Evolutionary conservation across 2,888 invertebrate genomes (phyloP).

Genomic region (Caenorhabditis uteleia): DNA sequence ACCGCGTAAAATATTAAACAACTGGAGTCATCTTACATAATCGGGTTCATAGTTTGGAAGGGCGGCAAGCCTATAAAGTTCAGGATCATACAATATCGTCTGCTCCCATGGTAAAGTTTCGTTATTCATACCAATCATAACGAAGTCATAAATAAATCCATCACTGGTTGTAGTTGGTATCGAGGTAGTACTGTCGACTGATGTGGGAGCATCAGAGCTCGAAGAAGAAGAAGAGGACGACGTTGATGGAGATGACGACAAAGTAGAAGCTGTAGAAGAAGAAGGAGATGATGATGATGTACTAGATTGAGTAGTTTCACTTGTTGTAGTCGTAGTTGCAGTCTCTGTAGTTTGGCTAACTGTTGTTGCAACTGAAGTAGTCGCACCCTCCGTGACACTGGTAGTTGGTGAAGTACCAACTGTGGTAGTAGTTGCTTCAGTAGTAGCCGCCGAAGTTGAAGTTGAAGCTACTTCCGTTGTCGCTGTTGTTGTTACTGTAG

Average conservation of each 20-base stretch:
- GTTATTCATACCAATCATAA: conserved; percentile 5
- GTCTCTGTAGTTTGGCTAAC: too few species aligned
- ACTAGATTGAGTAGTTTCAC: not conserved
- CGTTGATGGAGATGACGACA: conserved; percentile 5
- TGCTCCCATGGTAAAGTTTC: conserved; percentile 8
- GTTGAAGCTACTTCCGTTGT: too few species aligned
- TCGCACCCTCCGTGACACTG: too few species aligned
- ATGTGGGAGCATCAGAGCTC: not conserved
- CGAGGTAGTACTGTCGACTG: not conserved
- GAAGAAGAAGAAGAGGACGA: conserved; percentile 2
- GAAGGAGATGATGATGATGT: conserved; percentile 1
- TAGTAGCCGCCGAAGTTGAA: not conserved
- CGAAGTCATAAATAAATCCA: conserved; percentile 20
- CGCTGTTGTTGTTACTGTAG: too few species aligned
- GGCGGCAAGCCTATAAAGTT: conserved; percentile 4
- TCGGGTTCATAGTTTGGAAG: conserved; percentile 2
- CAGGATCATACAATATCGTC: conserved; percentile 2
- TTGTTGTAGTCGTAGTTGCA: conserved; percentile 2
- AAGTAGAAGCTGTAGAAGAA: conserved; percentile 5
- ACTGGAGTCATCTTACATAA: not conserved
- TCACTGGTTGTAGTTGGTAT: not conserved
- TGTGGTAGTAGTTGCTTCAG: not conserved
- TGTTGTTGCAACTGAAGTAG: too few species aligned
- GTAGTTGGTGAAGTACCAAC: too few species aligned
- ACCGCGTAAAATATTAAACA: not conserved